Evolutionary conservation across 1,140 invertebrate species (phyloP), one percentile per base, ranked within the genome.

Genomic region (Dufourea novaeangliae): DNA sequence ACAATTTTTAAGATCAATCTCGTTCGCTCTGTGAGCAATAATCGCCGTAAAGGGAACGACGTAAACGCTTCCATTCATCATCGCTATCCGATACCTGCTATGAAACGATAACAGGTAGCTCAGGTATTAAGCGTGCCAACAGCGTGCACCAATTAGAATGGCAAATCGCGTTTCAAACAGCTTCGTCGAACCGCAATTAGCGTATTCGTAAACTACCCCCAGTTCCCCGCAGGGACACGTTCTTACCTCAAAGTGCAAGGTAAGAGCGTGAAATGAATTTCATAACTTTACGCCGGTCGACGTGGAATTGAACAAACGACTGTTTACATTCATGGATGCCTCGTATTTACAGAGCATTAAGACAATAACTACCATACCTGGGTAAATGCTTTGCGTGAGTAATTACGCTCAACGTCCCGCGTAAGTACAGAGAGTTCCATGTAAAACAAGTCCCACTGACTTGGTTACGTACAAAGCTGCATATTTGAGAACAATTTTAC

Each of bases 261-360:
- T 46, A 78, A 64, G 52, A 46, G 70, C 52, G 41, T 39, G 52
- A 64, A 78, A 74, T 61, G 77, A 67, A 73, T 74, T 66, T 77
- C 67, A 62, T 77, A 71, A 71, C 67, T 62, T 70, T 29, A 56
- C 41, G 25, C 25, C 0, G 22, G 52, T 32, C 22, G 62, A 66
- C 25, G 52, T 52, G 46, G n/a, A 77, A 77, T 77, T 71, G 39
- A 39, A 77, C 67, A 77, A 77, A 62, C 32, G 74, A 71, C 25
- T 56, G 32, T 69, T 77, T 77, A 70, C 56, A 52, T 57, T 34
- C 56, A 70, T 34, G 67, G 41, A 62, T 59, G 44, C 57, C 5
- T 6, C 32, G 20, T 61, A 62, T 68, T 76, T 76, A 29, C 39
- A 39, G 6, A 57, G 37, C 63, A 57, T 76, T 69, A 70, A 69